Conservation (phyloP, 1,140 invertebrate genomes). For the Ostrea denselamellosa region DNA sequence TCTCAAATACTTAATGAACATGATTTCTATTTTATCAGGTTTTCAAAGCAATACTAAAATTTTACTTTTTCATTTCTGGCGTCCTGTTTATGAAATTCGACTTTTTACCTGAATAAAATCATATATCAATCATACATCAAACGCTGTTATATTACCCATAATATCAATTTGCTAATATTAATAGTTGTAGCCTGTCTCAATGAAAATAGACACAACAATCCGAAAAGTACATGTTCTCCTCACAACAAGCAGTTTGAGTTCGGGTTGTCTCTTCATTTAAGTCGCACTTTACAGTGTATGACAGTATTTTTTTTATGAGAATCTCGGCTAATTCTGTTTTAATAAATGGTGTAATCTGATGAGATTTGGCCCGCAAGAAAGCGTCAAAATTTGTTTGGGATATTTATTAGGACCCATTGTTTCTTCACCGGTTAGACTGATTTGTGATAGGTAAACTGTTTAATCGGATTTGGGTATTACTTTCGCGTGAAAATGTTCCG, state of each 20-base stretch:
- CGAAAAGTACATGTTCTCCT: no score
- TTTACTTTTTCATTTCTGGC: no score
- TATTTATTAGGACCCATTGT: conserved; percentile 26
- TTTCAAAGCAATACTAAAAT: not conserved
- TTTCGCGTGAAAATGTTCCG: not conserved
- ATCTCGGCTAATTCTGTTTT: conserved; percentile 2
- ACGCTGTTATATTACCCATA: no score
- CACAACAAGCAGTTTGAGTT: not conserved
- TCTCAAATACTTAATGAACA: not conserved
- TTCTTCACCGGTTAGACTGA: not conserved
- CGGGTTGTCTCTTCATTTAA: not conserved
- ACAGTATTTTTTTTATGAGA: not conserved
- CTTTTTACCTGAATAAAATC: no score
- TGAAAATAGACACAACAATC: no score
- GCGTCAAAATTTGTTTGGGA: conserved; percentile 27
- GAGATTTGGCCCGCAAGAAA: not conserved
- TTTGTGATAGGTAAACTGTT: conserved; percentile 18
- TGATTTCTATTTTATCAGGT: not conserved
- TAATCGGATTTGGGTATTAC: not conserved
- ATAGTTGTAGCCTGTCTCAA: not conserved
- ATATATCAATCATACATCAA: no score
- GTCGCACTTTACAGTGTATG: not conserved
- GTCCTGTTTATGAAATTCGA: no score
- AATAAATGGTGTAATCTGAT: conserved; percentile 22
- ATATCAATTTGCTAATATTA: not conserved